Conservation (phyloP, 1,140 invertebrate species). For the Drosophila serrata region DNA sequence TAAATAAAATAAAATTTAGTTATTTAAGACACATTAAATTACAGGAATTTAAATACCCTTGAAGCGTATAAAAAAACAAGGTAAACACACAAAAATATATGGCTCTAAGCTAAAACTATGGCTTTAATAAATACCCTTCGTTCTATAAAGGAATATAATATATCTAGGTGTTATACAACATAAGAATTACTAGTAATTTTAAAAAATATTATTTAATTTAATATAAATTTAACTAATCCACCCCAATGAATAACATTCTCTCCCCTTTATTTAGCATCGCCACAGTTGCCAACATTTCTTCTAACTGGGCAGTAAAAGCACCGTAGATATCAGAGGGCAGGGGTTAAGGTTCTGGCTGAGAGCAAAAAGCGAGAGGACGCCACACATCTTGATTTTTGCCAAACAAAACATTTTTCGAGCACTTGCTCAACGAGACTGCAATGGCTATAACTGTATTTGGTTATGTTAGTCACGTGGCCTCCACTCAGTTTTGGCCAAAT, state of each 20-base stretch:
- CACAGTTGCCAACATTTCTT: constrained; percentile 58
- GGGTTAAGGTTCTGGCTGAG: constrained; percentile 20
- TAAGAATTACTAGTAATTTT: too few relatives aligned
- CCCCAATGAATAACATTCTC: constrained; percentile 26
- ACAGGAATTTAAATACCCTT: too few relatives aligned
- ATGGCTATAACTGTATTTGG: constrained; percentile 73
- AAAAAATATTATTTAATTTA: too few relatives aligned
- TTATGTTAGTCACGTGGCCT: constrained; percentile 82
- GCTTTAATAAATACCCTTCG: too few relatives aligned
- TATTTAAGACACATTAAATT: too few relatives aligned
- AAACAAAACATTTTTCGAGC: constrained; percentile 78
- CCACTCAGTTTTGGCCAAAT: constrained; percentile 70
- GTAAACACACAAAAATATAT: too few relatives aligned
- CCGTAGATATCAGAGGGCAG: not conserved
- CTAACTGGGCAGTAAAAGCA: constrained; percentile 54
- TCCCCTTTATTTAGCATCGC: constrained; percentile 14
- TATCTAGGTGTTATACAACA: too few relatives aligned
- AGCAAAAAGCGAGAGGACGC: constrained; percentile 40
- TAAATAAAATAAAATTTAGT: too few relatives aligned
- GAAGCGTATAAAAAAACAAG: too few relatives aligned
- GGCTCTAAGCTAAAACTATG: too few relatives aligned
- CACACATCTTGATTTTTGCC: constrained; percentile 82
- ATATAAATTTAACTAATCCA: not conserved
- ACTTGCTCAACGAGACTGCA: constrained; percentile 54
- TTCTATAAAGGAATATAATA: too few relatives aligned